A percentile compares a stretch with the other conserved stretches of the same genome.
Conservation (phyloP, 2,113 vertebrate species). For the Phocoena phocoena region DNA sequence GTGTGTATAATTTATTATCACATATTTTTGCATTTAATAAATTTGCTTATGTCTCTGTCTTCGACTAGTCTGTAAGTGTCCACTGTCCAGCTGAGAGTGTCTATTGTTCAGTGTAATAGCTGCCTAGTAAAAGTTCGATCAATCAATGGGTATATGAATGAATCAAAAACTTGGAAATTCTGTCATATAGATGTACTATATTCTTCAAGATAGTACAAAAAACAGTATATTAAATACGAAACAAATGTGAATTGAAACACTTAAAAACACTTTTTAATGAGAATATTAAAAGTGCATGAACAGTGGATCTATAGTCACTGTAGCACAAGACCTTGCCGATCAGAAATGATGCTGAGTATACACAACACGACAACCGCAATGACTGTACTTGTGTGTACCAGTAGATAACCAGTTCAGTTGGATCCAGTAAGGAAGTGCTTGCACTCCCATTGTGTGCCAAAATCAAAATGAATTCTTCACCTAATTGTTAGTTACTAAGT, state of each 20-base stretch:
- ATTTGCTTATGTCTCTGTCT: neutral
- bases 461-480: neutral
- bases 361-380: neutral
- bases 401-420: neutral
- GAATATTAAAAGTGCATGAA: neutral
- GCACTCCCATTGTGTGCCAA: fast-evolving
- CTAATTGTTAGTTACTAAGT: neutral
- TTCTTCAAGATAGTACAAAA: neutral
- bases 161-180: neutral
- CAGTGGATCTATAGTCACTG: neutral
- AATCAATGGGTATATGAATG: neutral
- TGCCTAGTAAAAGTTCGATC: neutral
- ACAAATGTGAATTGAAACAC: neutral
- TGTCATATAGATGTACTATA: neutral
- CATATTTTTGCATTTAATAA: neutral
- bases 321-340: neutral
- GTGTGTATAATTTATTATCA: neutral
- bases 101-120: neutral
- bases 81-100: neutral
- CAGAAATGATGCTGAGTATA: neutral
- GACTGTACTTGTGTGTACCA: fast-evolving
- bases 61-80: neutral
- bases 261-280: neutral
- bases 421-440: neutral
- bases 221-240: neutral